Percentiles rank a stretch among this genome's conserved stretches.
Conservation (phyloP, 2,113 vertebrate species). For the Malurus alboscapulatus region DNA sequence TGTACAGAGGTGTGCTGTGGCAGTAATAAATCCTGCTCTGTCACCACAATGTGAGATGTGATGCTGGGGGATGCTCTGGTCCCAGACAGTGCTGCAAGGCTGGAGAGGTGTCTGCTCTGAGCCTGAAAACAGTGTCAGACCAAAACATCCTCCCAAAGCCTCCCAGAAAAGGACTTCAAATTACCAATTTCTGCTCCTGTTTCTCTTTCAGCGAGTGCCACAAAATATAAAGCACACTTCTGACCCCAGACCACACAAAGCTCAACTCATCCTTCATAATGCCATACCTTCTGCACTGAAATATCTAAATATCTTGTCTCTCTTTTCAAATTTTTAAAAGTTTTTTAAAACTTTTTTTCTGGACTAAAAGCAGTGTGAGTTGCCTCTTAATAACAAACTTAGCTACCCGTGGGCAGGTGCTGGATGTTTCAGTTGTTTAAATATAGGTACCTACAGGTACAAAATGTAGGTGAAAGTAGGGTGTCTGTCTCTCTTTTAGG, state of each 20-base stretch:
- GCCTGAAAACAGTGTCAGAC: background rate
- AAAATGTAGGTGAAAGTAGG: background rate
- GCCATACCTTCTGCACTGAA: background rate
- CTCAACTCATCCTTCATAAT: background rate
- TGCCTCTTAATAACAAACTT: background rate
- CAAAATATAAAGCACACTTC: background rate
- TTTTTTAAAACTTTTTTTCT: background rate
- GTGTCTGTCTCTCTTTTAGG: background rate
- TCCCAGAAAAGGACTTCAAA: background rate
- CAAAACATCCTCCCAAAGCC: background rate
- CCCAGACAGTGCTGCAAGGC: background rate
- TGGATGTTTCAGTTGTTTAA: background rate
- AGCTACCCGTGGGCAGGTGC: rapidly evolving
- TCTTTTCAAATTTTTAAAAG: background rate
- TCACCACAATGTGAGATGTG: too few relatives aligned
- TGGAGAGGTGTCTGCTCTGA: background rate
- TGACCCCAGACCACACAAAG: background rate
- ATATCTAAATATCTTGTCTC: background rate
- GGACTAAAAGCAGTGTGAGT: background rate
- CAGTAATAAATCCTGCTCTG: background rate
- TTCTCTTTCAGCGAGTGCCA: background rate
- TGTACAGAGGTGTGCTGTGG: background rate
- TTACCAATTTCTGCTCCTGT: background rate
- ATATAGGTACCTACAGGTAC: background rate
- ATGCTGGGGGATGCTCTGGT: rapidly evolving